These are phyloP conservation scores for Lineus longissimus DNA, from an alignment of 1,140 invertebrate species.

Conservation along the genomic window DNA sequence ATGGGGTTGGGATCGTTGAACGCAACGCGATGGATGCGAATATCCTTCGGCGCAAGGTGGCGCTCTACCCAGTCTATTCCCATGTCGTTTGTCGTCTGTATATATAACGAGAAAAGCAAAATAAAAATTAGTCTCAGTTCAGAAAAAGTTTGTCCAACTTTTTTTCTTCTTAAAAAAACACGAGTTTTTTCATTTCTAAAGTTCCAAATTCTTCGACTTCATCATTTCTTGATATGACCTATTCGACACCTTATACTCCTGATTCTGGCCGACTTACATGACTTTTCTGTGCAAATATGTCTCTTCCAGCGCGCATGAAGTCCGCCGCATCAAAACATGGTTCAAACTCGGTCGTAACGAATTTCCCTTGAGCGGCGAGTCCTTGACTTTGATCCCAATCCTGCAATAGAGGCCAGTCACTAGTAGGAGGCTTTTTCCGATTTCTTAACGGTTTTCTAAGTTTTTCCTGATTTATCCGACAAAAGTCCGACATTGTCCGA, in stretches of 20 bases:
- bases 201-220: too few relatives aligned
- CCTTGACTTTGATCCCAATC: too few relatives aligned
- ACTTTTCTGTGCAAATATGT: background rate
- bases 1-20: background rate
- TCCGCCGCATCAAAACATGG: constrained; percentile 3
- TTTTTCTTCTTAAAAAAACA: too few relatives aligned
- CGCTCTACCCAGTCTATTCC: background rate
- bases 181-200: too few relatives aligned
- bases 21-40: background rate
- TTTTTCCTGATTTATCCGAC: too few relatives aligned
- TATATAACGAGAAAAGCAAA: background rate
- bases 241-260: too few relatives aligned
- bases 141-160: background rate
- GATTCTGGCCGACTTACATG: constrained; percentile 4
- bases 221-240: too few relatives aligned
- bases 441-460: too few relatives aligned
- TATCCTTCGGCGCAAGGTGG: background rate
- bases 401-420: too few relatives aligned
- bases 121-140: background rate
- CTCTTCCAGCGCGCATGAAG: background rate
- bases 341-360: constrained; percentile 5
- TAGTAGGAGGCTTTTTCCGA: too few relatives aligned
- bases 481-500: too few relatives aligned
- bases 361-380: too few relatives aligned
- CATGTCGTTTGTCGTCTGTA: background rate